Evolutionary conservation across 2,888 invertebrate genomes (phyloP).

Genomic region (Paralinhomoeus sp.): DNA sequence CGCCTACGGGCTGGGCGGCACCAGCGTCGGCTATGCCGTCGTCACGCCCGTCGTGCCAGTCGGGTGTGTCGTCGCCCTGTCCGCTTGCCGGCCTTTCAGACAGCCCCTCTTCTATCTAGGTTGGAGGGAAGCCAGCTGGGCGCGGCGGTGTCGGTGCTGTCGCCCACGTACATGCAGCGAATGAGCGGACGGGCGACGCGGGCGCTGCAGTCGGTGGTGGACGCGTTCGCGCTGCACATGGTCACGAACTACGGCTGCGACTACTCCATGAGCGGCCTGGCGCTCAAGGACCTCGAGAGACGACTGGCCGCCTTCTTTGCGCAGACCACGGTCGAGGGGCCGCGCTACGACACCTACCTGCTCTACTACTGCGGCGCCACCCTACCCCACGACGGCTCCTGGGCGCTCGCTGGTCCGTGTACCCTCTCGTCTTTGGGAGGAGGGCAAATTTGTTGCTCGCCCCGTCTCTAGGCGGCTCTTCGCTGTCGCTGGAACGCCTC

Average conservation of each 20-base stretch:
- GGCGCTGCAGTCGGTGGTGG: constrained; percentile 20
- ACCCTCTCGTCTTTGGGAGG: not conserved
- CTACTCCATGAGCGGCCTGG: constrained; percentile 24
- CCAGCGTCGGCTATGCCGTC: constrained; percentile 27
- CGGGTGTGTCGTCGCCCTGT: constrained; percentile 13
- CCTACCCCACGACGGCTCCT: constrained; percentile 25
- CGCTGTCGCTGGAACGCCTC: constrained; percentile 6
- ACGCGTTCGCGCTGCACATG: constrained; percentile 26
- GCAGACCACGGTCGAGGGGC: constrained; percentile 24
- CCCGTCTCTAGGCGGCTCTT: not conserved
- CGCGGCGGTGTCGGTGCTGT: constrained; percentile 14
- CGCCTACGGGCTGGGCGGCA: constrained; percentile 26
- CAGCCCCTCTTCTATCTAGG: not conserved
- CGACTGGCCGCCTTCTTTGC: constrained; percentile 18
- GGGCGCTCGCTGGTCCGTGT: constrained; percentile 25
- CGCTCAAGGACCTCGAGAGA: constrained; percentile 9
- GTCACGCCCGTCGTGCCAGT: constrained; percentile 24
- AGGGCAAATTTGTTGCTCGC: not conserved
- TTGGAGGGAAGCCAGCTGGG: not conserved
- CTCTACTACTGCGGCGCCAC: constrained; percentile 27
- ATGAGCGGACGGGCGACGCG: constrained; percentile 17
- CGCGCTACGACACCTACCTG: constrained; percentile 26
- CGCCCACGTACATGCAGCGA: constrained; percentile 18
- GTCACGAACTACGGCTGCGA: constrained; percentile 26
- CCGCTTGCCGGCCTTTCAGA: not conserved